Conservation (phyloP, 2,888 invertebrate genomes). For the Cosmorhoe ocellata region DNA sequence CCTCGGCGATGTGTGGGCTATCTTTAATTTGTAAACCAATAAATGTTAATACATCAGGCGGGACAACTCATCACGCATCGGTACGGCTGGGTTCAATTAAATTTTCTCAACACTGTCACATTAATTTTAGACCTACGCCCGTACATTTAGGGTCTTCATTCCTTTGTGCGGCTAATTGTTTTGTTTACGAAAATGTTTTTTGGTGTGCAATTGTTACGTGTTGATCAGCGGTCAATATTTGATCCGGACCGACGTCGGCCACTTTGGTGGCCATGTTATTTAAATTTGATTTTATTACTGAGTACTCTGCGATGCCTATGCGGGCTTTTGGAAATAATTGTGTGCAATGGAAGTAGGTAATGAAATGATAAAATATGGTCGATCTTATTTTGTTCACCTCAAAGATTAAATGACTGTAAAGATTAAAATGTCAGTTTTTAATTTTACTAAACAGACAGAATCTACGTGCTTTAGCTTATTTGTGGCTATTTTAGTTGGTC, state of each 20-base stretch:
- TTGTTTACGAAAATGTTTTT: constrained; percentile 74
- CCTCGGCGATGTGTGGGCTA: constrained; percentile 56
- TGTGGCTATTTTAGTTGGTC: too few relatives aligned
- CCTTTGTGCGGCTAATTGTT: constrained; percentile 61
- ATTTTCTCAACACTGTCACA: constrained; percentile 66
- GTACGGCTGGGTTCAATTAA: constrained; percentile 64
- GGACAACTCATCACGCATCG: constrained; percentile 47
- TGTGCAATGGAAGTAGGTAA: too few relatives aligned
- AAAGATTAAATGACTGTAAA: too few relatives aligned
- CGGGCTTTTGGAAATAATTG: too few relatives aligned
- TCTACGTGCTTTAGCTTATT: too few relatives aligned
- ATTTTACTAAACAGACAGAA: too few relatives aligned
- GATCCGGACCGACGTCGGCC: constrained; percentile 48
- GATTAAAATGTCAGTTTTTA: too few relatives aligned
- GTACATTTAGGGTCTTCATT: constrained; percentile 57
- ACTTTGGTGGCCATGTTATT: constrained; percentile 53
- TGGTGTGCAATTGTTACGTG: constrained; percentile 66
- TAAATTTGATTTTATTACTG: constrained; percentile 52
- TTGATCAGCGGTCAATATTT: constrained; percentile 77
- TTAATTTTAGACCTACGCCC: constrained; percentile 76
- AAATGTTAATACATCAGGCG: constrained; percentile 79
- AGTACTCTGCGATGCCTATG: constrained; percentile 4
- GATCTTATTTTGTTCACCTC: too few relatives aligned
- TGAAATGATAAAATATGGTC: too few relatives aligned
- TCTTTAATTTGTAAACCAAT: constrained; percentile 81